phyloP scores from a whole-genome alignment of 1,140 invertebrate genomes.

The Liolophura sinensis region DNA sequence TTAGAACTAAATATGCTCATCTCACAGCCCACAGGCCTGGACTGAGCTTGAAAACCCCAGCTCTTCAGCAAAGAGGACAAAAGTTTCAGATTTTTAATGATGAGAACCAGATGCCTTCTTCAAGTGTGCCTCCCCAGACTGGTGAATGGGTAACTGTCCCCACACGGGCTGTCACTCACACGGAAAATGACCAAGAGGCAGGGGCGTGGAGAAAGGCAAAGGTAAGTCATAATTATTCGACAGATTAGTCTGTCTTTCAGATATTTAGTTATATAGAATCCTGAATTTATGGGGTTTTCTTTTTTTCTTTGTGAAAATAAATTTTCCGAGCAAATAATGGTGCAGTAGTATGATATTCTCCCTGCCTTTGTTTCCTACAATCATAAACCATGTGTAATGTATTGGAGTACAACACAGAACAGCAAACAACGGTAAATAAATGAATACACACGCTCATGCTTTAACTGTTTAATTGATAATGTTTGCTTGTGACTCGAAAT shows the following conservation, averaged over 20 bases:
- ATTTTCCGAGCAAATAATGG: no score
- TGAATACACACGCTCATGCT: no score
- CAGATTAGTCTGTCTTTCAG: no score
- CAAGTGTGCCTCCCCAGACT: slow-evolving; percentile 27
- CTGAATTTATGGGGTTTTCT: no score
- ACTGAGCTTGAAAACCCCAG: background rate
- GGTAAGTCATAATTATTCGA: slow-evolving; percentile 18
- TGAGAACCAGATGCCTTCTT: slow-evolving; percentile 32
- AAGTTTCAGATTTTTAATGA: slow-evolving; percentile 38
- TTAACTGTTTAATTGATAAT: no score
- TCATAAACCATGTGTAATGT: no score
- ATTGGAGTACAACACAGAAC: no score
- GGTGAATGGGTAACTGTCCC: slow-evolving; percentile 41
- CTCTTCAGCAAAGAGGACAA: background rate
- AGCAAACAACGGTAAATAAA: no score
- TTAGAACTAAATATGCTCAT: background rate
- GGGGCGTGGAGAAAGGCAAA: slow-evolving; percentile 52
- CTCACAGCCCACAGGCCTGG: background rate
- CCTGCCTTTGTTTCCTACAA: no score
- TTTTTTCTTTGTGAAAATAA: no score
- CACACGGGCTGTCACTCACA: slow-evolving; percentile 26
- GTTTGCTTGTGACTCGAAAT: no score
- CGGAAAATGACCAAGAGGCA: slow-evolving; percentile 54
- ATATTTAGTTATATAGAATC: background rate
- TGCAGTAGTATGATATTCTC: no score